phyloP scores from a whole-genome alignment of 2,113 vertebrate genomes.

The Alligator mississippiensis region DNA sequence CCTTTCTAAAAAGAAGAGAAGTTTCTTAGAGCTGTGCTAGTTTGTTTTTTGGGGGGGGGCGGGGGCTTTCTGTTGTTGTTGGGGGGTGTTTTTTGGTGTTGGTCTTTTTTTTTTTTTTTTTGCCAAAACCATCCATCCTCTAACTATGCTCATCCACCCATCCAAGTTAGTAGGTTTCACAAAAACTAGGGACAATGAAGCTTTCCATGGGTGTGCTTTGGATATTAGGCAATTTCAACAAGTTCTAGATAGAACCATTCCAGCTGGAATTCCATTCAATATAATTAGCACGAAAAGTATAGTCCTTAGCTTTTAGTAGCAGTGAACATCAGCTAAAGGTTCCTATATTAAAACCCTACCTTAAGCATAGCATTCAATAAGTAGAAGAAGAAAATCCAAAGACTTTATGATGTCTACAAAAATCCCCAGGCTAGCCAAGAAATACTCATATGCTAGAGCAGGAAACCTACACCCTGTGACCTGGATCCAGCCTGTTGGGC shows the following conservation, averaged over 20 bases:
- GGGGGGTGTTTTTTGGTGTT: no score
- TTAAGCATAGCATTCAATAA: not conserved
- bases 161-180: not conserved
- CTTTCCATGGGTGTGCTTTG: not conserved
- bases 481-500: no score
- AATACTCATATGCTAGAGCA: not conserved
- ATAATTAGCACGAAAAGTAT: not conserved
- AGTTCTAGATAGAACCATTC: not conserved
- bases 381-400: not conserved
- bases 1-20: not conserved
- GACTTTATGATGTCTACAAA: not conserved
- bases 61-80: no score
- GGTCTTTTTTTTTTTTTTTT: not conserved
- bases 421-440: not conserved
- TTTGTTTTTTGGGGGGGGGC: not conserved
- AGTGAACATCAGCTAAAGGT: accelerated
- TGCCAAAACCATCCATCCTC: not conserved
- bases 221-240: not conserved
- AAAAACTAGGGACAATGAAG: not conserved
- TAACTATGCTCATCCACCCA: not conserved
- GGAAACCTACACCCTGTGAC: not conserved
- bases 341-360: not conserved
- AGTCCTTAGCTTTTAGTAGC: not conserved
- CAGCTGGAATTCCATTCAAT: not conserved
- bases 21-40: not conserved